Percentiles rank a stretch among this genome's conserved stretches.
These are phyloP conservation scores for Musca domestica DNA, from an alignment of 1,140 invertebrate species.

Conservation along the genomic window DNA sequence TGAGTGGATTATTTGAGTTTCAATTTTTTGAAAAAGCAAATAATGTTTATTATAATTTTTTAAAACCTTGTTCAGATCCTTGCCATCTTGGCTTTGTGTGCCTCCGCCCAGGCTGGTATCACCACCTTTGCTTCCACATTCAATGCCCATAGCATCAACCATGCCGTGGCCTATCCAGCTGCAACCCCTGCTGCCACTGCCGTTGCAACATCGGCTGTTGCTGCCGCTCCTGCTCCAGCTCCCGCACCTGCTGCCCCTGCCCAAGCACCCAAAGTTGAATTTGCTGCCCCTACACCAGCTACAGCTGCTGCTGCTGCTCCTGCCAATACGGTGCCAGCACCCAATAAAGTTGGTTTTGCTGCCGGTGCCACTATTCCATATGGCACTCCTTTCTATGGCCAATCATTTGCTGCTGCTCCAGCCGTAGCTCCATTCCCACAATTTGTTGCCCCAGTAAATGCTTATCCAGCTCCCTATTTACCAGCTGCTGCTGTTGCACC, in stretches of 20 bases:
- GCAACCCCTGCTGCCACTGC: constrained; percentile 35
- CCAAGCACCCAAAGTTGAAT: constrained; percentile 21
- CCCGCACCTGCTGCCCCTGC: constrained; percentile 39
- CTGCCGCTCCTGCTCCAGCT: constrained; percentile 33
- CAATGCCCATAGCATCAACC: constrained; percentile 61
- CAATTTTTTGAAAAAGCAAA: neutral
- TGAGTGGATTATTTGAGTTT: constrained; percentile 29
- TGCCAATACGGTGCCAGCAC: neutral
- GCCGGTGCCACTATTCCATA: neutral
- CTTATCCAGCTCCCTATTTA: neutral
- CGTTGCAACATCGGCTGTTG: constrained; percentile 31
- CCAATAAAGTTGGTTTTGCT: neutral
- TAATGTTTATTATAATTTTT: neutral
- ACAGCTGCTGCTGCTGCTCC: constrained; percentile 18
- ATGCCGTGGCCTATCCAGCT: constrained; percentile 58
- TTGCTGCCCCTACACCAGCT: constrained; percentile 25
- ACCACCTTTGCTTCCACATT: constrained; percentile 60
- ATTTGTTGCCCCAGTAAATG: neutral
- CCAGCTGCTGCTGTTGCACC: neutral
- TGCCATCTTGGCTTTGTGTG: constrained; percentile 37
- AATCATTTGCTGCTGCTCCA: neutral
- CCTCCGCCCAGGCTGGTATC: constrained; percentile 47
- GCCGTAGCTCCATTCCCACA: neutral
- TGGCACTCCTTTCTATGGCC: neutral
- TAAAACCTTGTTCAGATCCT: constrained; percentile 33